Evolutionary conservation across 2,113 vertebrate genomes (phyloP), one percentile per base, ranked within the genome.

Genomic region (Dryoscopus gambensis): DNA sequence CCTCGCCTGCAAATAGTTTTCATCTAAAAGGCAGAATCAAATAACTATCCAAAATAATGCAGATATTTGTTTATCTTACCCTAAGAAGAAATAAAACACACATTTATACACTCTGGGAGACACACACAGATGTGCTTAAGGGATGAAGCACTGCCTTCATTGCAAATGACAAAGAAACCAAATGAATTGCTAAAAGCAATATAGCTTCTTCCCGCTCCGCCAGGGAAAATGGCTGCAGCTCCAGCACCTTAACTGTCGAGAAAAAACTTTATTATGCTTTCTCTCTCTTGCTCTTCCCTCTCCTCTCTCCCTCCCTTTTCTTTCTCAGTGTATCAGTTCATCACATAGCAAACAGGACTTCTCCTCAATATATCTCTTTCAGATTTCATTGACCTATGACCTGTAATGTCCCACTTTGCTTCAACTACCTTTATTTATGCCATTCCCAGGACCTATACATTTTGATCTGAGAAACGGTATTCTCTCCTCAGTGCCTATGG

Each of bases 381-480:
- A 93, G 77, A 88, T 92, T 96, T 96, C 86, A 94, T 97, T 98
- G 97, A 97, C 97, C 97, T 98, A 75, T 97, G 97, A 97, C 96
- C 97, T 56, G 30, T 96, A 97, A 98, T 97, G 75, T 95, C 81
- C 95, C 93, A 94, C 91, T 97, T 97, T 97, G 55, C 63, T 93
- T 96, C 93, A 96, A 97, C 78, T 96, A 83, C 90, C 95, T 97
- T 97, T 97, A 98, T 97, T 97, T 98, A 97, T 97, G 84, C 84
- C 87, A n/a, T 96, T 96, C 68, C 82, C 59, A 85, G 77, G 73
- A 79, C 93, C 93, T 89, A 97, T 97, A 95, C 62, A 92, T 97
- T 98, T 93, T 95, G 95, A 98, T 98, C 95, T 96, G 91, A 96
- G 94, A 64, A 97, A 95, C 1, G 12, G 92, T 93, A 97, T 96